Conservation (phyloP, 2,888 invertebrate genomes). For the Ichneumon xanthorius region DNA sequence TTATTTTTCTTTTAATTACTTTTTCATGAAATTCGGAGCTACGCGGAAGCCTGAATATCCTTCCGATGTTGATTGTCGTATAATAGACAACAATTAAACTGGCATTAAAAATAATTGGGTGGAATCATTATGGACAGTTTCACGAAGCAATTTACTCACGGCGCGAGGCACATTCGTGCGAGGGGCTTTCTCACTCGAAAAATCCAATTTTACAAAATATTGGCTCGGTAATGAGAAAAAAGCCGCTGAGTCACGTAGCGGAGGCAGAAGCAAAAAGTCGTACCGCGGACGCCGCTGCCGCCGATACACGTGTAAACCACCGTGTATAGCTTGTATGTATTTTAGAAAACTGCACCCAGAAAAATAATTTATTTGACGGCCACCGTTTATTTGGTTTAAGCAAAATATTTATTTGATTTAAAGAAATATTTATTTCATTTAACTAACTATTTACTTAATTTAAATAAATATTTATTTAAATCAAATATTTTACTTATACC, state of each 20-base stretch:
- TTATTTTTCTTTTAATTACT: neutral
- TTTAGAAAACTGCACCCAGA: neutral
- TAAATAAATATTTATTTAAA: no score
- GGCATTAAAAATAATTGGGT: neutral
- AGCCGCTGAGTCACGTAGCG: constrained; percentile 80
- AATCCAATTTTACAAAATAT: constrained; percentile 85
- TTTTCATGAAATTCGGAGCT: neutral
- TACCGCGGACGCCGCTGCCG: constrained; percentile 55
- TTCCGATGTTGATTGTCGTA: neutral
- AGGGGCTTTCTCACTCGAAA: constrained; percentile 75
- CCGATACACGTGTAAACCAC: neutral
- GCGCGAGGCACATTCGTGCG: neutral
- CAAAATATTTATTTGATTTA: no score
- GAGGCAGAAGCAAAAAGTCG: constrained; percentile 67
- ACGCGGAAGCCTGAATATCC: neutral
- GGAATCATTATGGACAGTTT: neutral
- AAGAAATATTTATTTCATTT: no score
- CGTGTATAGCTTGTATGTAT: neutral
- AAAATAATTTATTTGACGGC: no score
- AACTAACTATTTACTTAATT: no score
- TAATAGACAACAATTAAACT: neutral
- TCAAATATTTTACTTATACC: no score
- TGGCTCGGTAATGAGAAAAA: constrained; percentile 82
- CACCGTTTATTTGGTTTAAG: no score
- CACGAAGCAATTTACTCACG: neutral